Evolutionary conservation across 2,113 vertebrate genomes (phyloP).

Genomic region (Rhynchopsitta pachyrhyncha): DNA sequence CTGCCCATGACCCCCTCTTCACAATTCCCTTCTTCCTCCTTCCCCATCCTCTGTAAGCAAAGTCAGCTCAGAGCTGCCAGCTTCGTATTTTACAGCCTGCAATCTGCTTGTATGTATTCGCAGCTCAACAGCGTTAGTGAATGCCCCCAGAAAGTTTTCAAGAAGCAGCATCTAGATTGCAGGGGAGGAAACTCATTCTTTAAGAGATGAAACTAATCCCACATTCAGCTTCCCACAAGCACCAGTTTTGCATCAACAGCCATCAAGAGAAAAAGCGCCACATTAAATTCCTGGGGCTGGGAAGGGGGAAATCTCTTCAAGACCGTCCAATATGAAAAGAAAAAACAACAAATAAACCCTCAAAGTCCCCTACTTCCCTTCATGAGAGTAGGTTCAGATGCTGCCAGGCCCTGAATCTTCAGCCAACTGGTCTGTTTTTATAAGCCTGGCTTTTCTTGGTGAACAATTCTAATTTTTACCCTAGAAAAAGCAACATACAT

Average conservation of each 20-base stretch:
- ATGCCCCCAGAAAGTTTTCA: neutral
- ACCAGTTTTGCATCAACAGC: neutral
- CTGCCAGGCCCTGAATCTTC: neutral
- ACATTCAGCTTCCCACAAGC: neutral
- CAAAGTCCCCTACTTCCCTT: neutral
- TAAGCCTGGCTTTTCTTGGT: neutral
- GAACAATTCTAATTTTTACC: neutral
- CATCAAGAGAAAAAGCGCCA: neutral
- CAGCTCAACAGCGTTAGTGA: neutral
- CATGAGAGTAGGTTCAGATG: neutral
- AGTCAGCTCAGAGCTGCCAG: neutral
- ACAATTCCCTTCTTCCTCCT: neutral
- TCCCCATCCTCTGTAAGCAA: neutral
- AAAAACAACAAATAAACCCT: neutral
- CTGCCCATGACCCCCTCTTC: rapidly evolving
- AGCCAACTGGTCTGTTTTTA: neutral
- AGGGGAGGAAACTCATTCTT: neutral
- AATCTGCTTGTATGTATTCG: neutral
- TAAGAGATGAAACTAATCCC: neutral
- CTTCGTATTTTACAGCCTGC: neutral
- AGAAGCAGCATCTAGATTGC: neutral
- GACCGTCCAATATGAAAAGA: neutral
- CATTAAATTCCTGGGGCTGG: neutral
- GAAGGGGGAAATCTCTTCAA: neutral
- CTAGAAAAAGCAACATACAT: neutral